Base-by-base conservation (phyloP, 1,140 invertebrate species). In the Pteromalus puparum region DNA sequence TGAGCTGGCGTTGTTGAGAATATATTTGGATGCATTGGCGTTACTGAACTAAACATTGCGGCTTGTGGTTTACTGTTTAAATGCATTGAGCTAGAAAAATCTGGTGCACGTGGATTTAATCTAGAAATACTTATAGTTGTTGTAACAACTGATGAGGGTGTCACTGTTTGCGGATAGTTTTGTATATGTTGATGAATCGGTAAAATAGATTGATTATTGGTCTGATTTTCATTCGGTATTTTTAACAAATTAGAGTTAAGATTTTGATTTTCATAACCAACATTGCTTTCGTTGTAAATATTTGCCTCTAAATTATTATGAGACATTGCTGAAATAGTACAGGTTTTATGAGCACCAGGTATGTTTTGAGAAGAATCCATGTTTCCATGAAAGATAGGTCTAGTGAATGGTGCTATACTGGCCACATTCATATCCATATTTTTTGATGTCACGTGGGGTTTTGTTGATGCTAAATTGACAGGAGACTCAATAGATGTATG, bases 21-120 rank as follows among this genome's bases (percentile, higher is more conserved):
- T 88, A 92, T 90, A 87, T 92, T 91, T 24, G 90, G 89, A 88
- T 93, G 92, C 68, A 91, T 87, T 18, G 89, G 88, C n/a, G 88
- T 87, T 5, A 86, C 89, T 42, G 90, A 73, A 81, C 90, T 93
- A 81, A 90, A 93, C 92, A 93, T 94, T 7, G 94, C 91, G 82
- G 92, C 90, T 85, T 92, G 92, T 1, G 89, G 90, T 85, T 91
- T 93, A 88, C 90, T 93, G 26, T 90, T 92, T 70, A 93, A 90
- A 84, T 94, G 94, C 9, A 94, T 82, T 15, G 93, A 93, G 76
- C 93, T 94, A 0, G 95, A 95, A 90, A 98, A 98, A 92, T 98
- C 97, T 2, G 97, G 97, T 26, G 97, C 97, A 88, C 97, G 95
- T 1, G 97, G 97, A 93, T 98, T 98, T 76, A 98, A 94, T 76